phyloP scores from a whole-genome alignment of 1,140 invertebrate species.

The Glomeris maerens region DNA sequence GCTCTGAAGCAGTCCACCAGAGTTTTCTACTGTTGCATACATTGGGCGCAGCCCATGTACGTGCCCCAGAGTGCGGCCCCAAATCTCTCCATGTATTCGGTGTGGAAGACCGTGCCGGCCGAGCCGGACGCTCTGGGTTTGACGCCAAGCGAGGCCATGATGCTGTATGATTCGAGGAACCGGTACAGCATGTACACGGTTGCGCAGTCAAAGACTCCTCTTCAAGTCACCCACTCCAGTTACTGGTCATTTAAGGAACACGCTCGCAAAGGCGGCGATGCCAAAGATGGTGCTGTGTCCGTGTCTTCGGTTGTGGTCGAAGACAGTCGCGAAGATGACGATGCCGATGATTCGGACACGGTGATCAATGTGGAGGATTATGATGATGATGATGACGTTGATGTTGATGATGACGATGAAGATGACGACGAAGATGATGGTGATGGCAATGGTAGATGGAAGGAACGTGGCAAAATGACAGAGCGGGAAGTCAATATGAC shows the following conservation, averaged over 20 bases:
- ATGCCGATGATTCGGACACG: too few relatives aligned
- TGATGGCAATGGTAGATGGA: too few relatives aligned
- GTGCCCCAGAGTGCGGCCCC: constrained; percentile 57
- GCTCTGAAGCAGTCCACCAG: constrained; percentile 79
- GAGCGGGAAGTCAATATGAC: too few relatives aligned
- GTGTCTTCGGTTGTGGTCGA: constrained; percentile 6
- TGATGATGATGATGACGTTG: background rate
- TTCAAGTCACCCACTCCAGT: constrained; percentile 30
- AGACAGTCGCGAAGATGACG: constrained; percentile 6
- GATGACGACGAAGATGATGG: background rate
- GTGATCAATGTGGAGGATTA: too few relatives aligned
- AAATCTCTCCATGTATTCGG: constrained; percentile 93
- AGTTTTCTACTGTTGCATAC: constrained; percentile 76
- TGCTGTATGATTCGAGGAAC: constrained; percentile 32
- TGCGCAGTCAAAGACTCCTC: constrained; percentile 17
- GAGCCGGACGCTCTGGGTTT: constrained; percentile 53
- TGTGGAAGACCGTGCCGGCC: constrained; percentile 67
- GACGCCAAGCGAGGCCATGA: constrained; percentile 47
- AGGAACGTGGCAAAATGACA: too few relatives aligned
- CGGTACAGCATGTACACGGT: constrained; percentile 19
- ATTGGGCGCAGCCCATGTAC: constrained; percentile 87
- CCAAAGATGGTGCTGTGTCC: background rate
- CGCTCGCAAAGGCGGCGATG: background rate
- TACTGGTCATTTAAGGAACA: constrained; percentile 26
- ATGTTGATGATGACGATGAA: background rate